Percentiles rank a stretch among this genome's conserved stretches.
phyloP scores from a whole-genome alignment of 2,888 invertebrate genomes.

The Phortica okadai region DNA sequence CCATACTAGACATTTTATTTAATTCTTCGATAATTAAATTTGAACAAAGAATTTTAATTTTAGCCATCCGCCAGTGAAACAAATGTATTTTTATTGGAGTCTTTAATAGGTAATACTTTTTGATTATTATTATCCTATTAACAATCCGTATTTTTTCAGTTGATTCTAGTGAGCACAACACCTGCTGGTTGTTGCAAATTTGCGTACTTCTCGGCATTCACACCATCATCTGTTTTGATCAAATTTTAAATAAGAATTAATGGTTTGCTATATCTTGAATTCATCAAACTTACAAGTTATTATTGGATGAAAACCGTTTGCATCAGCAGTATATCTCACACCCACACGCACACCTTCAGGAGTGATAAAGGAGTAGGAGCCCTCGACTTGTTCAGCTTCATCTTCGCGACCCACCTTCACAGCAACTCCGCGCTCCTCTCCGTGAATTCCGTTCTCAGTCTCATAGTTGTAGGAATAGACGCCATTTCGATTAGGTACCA shows the following conservation, averaged over 20 bases:
- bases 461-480: conserved; percentile 66
- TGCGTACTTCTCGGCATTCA: conserved; percentile 60
- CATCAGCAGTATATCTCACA: conserved; percentile 70
- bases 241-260: neutral
- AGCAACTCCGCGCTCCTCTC: conserved; percentile 65
- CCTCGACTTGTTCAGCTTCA: conserved; percentile 66
- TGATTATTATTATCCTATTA: neutral
- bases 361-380: conserved; percentile 69
- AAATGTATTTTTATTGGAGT: no score
- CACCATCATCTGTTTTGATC: conserved; percentile 60
- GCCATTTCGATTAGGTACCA: conserved; percentile 59
- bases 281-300: conserved; percentile 66
- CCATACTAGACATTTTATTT: no score
- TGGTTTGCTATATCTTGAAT: neutral
- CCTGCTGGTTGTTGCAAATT: conserved; percentile 59
- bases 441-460: conserved; percentile 73
- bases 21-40: no score
- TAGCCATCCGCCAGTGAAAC: no score
- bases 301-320: conserved; percentile 69
- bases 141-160: conserved; percentile 11
- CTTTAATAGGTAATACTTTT: neutral
- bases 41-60: no score
- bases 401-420: conserved; percentile 50
- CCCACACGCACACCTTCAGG: conserved; percentile 72
- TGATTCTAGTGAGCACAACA: conserved; percentile 51